Evolutionary conservation across 2,113 vertebrate species (phyloP).

Genomic region (Pungitius pungitius): DNA sequence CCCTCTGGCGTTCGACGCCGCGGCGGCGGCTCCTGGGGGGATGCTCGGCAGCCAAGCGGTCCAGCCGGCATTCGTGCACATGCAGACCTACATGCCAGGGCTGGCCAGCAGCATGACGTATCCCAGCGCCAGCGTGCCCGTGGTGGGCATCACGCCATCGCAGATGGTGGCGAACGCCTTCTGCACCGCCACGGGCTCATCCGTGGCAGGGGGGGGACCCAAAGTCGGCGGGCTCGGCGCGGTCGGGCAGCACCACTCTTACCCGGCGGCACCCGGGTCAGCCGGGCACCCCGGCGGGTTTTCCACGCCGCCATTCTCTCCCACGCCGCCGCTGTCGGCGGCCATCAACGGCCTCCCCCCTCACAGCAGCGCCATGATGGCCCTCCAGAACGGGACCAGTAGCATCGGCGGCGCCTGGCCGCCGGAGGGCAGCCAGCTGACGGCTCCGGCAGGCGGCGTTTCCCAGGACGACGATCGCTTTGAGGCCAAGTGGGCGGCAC

Average conservation of each 20-base stretch:
- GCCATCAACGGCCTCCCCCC: slow-evolving; percentile 72
- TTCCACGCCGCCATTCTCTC: slow-evolving; percentile 62
- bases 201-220: slow-evolving; percentile 66
- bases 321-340: slow-evolving; percentile 57
- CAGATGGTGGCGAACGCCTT: slow-evolving; percentile 95
- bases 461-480: slow-evolving; percentile 87
- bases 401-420: slow-evolving; percentile 79
- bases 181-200: slow-evolving; percentile 84
- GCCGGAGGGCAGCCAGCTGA: slow-evolving; percentile 79
- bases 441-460: slow-evolving; percentile 49
- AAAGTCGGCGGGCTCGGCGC: slow-evolving; percentile 71
- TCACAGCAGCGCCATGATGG: slow-evolving; percentile 59
- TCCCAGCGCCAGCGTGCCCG: slow-evolving; percentile 84
- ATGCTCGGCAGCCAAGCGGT: slow-evolving; percentile 83
- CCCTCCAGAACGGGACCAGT: slow-evolving; percentile 76
- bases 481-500: slow-evolving; percentile 91
- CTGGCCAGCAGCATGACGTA: slow-evolving; percentile 85
- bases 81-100: slow-evolving; percentile 84
- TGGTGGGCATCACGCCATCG: slow-evolving; percentile 92
- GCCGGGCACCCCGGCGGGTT: slow-evolving; percentile 62
- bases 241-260: slow-evolving; percentile 60
- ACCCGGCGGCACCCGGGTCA: slow-evolving; percentile 45
- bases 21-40: slow-evolving; percentile 79
- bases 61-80: slow-evolving; percentile 83
- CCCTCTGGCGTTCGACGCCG: slow-evolving; percentile 78